Percentiles rank a stretch among this genome's conserved stretches.
phyloP scores from a whole-genome alignment of 2,888 invertebrate genomes.

The Aphrophora alni region DNA sequence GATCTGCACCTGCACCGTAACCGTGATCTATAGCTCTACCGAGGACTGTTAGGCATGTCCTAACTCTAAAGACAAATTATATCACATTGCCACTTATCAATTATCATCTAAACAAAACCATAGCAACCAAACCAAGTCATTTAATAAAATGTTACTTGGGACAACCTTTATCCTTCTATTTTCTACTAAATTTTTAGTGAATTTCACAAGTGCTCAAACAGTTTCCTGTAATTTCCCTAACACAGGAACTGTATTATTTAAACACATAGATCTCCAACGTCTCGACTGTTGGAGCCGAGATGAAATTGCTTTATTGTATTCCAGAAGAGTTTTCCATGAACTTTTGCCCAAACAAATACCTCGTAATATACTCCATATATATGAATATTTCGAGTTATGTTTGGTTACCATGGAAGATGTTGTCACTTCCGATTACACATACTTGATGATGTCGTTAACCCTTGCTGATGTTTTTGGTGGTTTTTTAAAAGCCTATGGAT shows the following conservation, averaged over 20 bases:
- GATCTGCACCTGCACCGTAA: too few relatives aligned
- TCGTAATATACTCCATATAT: constrained; percentile 32
- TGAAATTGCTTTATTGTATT: constrained; percentile 44
- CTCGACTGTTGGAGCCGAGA: constrained; percentile 44
- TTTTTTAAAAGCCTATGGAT: constrained; percentile 63
- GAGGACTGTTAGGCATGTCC: too few relatives aligned
- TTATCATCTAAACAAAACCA: too few relatives aligned
- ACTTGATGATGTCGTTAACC: constrained; percentile 37
- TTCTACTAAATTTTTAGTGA: neutral
- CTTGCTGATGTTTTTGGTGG: constrained; percentile 54
- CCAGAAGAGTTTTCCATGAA: constrained; percentile 42
- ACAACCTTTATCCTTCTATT: too few relatives aligned
- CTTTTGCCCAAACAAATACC: constrained; percentile 43
- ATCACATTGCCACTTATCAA: too few relatives aligned
- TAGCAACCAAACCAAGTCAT: too few relatives aligned
- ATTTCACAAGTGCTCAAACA: neutral
- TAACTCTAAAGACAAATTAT: too few relatives aligned
- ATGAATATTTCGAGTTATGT: constrained; percentile 42
- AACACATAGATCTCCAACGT: constrained; percentile 39
- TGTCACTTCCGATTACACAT: constrained; percentile 34
- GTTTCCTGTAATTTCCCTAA: constrained; percentile 42
- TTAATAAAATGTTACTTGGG: too few relatives aligned
- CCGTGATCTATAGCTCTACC: too few relatives aligned
- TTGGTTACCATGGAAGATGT: constrained; percentile 39
- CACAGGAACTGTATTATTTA: constrained; percentile 46